phyloP scores from a whole-genome alignment of 2,797 vertebrate species.

The Megaceryle alcyon region DNA sequence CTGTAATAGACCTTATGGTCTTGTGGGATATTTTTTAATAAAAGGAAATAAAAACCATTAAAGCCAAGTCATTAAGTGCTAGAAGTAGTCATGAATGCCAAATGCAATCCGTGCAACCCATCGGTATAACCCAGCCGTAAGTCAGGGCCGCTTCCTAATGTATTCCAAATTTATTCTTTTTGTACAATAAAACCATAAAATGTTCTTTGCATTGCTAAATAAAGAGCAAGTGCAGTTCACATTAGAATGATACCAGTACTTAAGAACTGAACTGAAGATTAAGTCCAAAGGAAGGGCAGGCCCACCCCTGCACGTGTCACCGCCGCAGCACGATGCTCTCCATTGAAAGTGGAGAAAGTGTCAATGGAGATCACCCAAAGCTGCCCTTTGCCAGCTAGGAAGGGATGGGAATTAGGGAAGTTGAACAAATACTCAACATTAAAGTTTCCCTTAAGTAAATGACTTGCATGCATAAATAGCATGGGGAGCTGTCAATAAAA shows the following conservation, averaged over 20 bases:
- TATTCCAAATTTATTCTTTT: constrained; percentile 62
- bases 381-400: not conserved
- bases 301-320: rapidly evolving
- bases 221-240: not conserved
- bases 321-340: too few species aligned
- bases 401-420: not conserved
- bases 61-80: constrained; percentile 71
- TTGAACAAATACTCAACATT: not conserved
- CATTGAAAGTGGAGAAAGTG: too few species aligned
- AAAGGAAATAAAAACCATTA: constrained; percentile 75
- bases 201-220: constrained; percentile 14
- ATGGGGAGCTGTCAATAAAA: constrained; percentile 27
- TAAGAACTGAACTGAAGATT: not conserved
- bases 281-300: not conserved
- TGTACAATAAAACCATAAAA: constrained; percentile 46
- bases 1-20: constrained; percentile 29
- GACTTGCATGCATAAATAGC: not conserved
- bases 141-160: constrained; percentile 49
- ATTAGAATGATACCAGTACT: rapidly evolving
- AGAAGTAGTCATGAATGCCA: constrained; percentile 34
- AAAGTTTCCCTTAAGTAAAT: not conserved
- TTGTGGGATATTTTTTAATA: constrained; percentile 66
- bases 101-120: constrained; percentile 13
- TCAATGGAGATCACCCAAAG: not conserved
- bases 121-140: constrained; percentile 52